phyloP scores from a whole-genome alignment of 2,888 invertebrate species.

The Andrena marginata region DNA sequence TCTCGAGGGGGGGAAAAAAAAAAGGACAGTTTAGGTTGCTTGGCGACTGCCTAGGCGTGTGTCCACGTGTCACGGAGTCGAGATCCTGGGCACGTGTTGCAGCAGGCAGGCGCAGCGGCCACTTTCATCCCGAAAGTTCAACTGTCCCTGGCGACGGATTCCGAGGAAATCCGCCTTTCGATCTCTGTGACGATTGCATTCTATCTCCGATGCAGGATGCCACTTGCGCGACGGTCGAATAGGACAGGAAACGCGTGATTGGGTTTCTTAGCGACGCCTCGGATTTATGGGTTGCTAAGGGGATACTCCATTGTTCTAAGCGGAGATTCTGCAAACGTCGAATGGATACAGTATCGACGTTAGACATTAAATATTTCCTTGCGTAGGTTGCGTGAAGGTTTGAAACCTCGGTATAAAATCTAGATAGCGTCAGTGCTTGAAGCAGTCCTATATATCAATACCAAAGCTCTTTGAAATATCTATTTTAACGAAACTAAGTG shows the following conservation, averaged over 20 bases:
- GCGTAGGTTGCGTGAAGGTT: no score
- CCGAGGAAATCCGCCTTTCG: conserved; percentile 37
- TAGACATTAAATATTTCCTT: not conserved
- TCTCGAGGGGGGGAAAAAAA: not conserved
- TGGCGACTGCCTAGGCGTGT: not conserved
- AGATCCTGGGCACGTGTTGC: conserved; percentile 31
- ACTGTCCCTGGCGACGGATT: conserved; percentile 4
- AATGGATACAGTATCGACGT: not conserved
- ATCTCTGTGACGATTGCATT: conserved; percentile 30
- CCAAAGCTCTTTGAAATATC: not conserved
- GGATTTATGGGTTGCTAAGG: conserved; percentile 32
- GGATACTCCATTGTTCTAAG: not conserved
- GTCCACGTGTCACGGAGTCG: conserved; percentile 25
- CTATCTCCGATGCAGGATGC: conserved; percentile 43
- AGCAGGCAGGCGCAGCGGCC: not conserved
- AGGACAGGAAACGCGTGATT: conserved; percentile 59
- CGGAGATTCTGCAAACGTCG: conserved; percentile 6
- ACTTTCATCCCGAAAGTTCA: conserved; percentile 9
- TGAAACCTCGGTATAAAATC: not conserved
- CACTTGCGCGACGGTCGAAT: conserved; percentile 47
- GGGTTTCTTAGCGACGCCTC: conserved; percentile 45
- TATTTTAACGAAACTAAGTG: not conserved
- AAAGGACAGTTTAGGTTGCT: not conserved
- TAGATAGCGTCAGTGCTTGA: not conserved
- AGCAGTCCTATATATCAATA: not conserved